Evolutionary conservation across 2,797 vertebrate genomes (phyloP).

Genomic region (Anolis apletophallus): DNA sequence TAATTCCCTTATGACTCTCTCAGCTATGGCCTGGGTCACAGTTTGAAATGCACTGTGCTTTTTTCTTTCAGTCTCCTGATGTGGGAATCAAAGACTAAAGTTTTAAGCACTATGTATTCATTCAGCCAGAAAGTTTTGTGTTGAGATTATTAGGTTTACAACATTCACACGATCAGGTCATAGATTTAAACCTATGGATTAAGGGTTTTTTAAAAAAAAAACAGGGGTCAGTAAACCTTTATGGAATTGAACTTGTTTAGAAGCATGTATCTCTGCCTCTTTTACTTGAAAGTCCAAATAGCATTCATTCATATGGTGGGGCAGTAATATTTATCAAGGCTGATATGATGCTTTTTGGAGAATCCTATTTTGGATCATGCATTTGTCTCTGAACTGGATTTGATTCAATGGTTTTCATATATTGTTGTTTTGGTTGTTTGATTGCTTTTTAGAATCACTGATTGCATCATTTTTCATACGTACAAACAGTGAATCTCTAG

Average conservation of each 20-base stretch:
- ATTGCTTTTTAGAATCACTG: conserved; percentile 78
- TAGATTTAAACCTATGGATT: conserved; percentile 63
- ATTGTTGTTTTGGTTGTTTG: conserved; percentile 72
- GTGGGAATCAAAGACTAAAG: conserved; percentile 6
- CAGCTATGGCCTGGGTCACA: background rate
- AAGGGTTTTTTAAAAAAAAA: conserved; percentile 62
- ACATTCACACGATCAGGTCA: conserved; percentile 57
- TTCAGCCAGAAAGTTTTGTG: conserved; percentile 8
- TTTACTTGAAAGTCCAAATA: conserved; percentile 31
- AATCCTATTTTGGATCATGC: background rate
- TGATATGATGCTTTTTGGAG: conserved; percentile 16
- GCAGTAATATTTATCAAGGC: conserved; percentile 8
- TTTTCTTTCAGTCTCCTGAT: background rate
- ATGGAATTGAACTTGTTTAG: conserved; percentile 46
- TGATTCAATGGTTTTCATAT: conserved; percentile 55
- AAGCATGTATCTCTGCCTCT: conserved; percentile 2
- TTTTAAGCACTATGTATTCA: background rate
- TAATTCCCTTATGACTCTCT: background rate
- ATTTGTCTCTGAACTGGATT: conserved; percentile 9
- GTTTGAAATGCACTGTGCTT: background rate
- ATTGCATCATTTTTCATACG: conserved; percentile 83
- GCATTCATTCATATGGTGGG: background rate
- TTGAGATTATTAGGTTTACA: conserved; percentile 25
- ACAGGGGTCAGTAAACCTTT: conserved; percentile 65
- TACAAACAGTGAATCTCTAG: conserved; percentile 81